Evolutionary conservation across 2,113 vertebrate species (phyloP).

Genomic region (Smithornis capensis): DNA sequence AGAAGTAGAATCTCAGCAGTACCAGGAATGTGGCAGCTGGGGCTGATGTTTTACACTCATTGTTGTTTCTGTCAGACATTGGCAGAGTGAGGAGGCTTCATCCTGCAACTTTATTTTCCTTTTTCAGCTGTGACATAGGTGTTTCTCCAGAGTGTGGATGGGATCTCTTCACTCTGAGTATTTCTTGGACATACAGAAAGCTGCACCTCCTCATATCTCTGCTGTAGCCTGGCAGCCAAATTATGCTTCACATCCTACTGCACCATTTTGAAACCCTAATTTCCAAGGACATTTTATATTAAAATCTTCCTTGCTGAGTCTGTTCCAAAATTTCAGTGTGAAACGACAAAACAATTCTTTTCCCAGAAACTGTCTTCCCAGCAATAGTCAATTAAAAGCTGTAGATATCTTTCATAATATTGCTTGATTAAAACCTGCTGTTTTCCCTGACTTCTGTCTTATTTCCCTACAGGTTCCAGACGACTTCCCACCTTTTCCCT

Average conservation of each 20-base stretch:
- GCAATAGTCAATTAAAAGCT: neutral
- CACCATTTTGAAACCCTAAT: neutral
- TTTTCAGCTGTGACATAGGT: neutral
- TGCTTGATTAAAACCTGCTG: neutral
- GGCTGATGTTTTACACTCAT: neutral
- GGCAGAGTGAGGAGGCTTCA: neutral
- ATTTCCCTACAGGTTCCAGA: neutral
- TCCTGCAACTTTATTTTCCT: neutral
- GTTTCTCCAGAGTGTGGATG: neutral
- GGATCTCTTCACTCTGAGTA: neutral
- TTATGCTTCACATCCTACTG: neutral
- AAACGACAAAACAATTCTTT: neutral
- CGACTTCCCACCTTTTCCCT: neutral
- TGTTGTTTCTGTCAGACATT: accelerated
- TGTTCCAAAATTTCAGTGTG: neutral
- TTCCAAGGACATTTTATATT: neutral
- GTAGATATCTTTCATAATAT: neutral
- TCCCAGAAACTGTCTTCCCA: neutral
- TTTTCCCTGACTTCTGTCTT: neutral
- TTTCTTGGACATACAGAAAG: neutral
- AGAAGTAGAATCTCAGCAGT: accelerated
- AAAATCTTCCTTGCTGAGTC: neutral
- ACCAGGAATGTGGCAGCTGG: neutral
- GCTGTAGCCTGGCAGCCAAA: neutral
- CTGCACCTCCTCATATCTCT: neutral